Base-by-base conservation (phyloP, 2,113 vertebrate species). In the Orycteropus afer region DNA sequence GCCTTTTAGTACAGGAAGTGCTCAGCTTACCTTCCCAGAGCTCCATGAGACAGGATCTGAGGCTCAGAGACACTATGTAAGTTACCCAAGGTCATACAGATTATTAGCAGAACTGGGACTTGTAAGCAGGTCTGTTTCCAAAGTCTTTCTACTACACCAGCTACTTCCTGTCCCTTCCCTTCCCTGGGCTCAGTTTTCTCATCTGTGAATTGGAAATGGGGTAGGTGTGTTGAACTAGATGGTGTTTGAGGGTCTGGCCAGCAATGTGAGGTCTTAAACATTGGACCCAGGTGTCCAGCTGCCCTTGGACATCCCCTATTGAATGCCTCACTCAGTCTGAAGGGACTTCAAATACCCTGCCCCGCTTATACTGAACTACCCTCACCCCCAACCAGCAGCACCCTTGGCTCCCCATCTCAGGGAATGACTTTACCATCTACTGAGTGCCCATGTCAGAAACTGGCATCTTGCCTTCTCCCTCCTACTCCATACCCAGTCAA, bases 111-210 rank as follows among this genome's bases (percentile, higher is more conserved):
- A 86, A 42, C 22, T 91, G 69, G 42, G 27, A 86, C 74, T 74
- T 90, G 53, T 69, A 95, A 88, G 49, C 27, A 42, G 7, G 8
- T 86, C 29, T 76, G 47, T 91, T 25, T 92, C 84, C 65, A 84
- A 59, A 85, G 51, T 40, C 81, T 95, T 94, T 88, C 77, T 90
- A 2, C 22, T 84, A 53, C 5, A 82, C 22, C 51, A 32, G 23
- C 37, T 81, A 34, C 42, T 90, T 94, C 37, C 57, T 63, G 22
- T 57, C 13, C 53, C 40, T 89, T 87, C 71, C 37, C 40, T 53
- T 92, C 25, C 51, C 32, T 76, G 51, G 85, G 42, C 57, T 95
- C 76, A 59, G 57, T 91, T 87, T 93, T 95, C 61, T 86, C 42
- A 45, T 71, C 89, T 73, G 18, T 53, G 83, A 90, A 63, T 34